A percentile compares a stretch with the other conserved stretches of the same genome.
Conservation (phyloP, 1,140 invertebrate genomes). For the Aphaenogaster ashmeadi region DNA sequence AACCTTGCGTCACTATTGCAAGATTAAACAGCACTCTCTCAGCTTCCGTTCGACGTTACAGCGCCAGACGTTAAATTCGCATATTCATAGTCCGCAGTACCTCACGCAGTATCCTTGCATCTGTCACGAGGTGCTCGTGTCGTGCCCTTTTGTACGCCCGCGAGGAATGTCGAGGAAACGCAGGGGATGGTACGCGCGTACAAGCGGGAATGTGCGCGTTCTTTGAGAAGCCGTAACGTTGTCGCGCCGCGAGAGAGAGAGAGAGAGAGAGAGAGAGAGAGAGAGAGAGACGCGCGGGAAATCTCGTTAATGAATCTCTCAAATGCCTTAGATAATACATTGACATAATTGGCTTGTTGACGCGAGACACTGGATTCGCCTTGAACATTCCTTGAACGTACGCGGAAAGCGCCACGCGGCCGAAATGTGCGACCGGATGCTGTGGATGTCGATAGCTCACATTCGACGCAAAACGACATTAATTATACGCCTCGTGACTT, state of each 20-base stretch:
- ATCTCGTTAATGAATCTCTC: slow-evolving; percentile 44
- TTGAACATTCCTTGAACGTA: background rate
- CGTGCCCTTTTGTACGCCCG: slow-evolving; percentile 13
- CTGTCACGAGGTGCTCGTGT: background rate
- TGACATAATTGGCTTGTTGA: slow-evolving; percentile 37
- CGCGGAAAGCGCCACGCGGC: background rate
- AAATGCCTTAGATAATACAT: slow-evolving; percentile 33
- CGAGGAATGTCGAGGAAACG: background rate
- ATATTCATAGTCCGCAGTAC: background rate
- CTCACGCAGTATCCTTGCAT: background rate
- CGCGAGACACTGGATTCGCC: background rate
- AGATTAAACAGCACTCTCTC: background rate
- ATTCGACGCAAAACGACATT: background rate
- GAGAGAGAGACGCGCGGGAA: background rate
- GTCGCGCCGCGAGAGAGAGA: background rate
- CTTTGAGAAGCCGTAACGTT: slow-evolving; percentile 2
- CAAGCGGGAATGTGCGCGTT: slow-evolving; percentile 8
- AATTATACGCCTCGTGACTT: background rate
- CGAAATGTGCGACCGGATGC: too few species aligned
- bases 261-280: background rate
- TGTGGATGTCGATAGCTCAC: background rate
- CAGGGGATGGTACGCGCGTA: background rate
- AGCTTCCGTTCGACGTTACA: background rate
- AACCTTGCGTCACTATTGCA: background rate
- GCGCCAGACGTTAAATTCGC: background rate